phyloP scores from a whole-genome alignment of 2,797 vertebrate species.

The Ibycter americanus region DNA sequence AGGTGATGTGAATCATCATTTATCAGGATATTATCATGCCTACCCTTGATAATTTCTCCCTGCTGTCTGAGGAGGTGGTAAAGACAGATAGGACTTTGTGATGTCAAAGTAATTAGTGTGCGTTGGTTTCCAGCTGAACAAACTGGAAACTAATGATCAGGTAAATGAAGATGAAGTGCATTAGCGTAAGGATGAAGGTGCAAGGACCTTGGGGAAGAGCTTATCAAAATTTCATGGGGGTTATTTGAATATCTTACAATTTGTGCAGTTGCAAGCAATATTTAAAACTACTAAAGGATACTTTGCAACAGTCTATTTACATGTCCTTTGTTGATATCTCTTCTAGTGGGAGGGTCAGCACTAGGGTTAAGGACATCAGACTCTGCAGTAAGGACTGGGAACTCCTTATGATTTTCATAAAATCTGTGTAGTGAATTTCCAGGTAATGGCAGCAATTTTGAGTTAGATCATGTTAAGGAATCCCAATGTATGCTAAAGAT shows the following conservation, averaged over 20 bases:
- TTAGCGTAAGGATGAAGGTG: constrained; percentile 70
- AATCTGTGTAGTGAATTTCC: neutral
- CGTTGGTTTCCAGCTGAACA: constrained; percentile 83
- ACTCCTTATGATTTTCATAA: neutral
- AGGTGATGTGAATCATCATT: constrained; percentile 78
- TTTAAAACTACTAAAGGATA: constrained; percentile 37
- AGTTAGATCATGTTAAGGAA: neutral
- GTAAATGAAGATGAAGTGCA: constrained; percentile 80
- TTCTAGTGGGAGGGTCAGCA: neutral
- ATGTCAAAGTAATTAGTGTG: constrained; percentile 83
- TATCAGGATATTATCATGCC: constrained; percentile 78
- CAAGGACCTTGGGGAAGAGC: constrained; percentile 72
- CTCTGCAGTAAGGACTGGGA: neutral
- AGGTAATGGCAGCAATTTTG: neutral
- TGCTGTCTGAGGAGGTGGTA: constrained; percentile 77
- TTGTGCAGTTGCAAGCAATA: constrained; percentile 47
- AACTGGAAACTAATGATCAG: constrained; percentile 82
- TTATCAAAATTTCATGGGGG: constrained; percentile 70
- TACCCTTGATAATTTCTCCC: constrained; percentile 78
- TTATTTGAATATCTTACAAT: constrained; percentile 72
- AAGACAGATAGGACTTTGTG: constrained; percentile 79
- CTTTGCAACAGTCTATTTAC: constrained; percentile 16
- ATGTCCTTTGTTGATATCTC: constrained; percentile 34
- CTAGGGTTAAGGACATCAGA: neutral
- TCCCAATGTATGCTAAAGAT: neutral